Base-by-base conservation (phyloP, 2,888 invertebrate species). In the Gryllus longicercus region DNA sequence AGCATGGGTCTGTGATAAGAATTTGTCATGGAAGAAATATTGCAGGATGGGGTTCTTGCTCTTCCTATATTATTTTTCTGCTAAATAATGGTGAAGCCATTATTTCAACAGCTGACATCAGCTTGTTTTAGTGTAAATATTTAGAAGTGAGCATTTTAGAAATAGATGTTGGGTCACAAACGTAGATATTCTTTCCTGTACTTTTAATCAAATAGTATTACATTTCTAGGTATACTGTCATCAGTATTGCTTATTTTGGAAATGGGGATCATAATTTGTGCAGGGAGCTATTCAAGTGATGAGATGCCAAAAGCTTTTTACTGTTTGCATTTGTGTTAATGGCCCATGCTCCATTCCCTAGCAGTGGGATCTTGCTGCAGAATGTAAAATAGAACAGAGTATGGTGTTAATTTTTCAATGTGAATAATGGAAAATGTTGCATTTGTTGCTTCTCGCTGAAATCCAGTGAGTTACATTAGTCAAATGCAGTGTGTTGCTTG, bases 371-470 rank as follows among this genome's bases (percentile, higher is more conserved):
- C 63, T 63, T 63, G 63, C 63, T 63, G 63, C 63, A 63, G 63
- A 63, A 63, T 63, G 63, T 18, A 14, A 63, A 63, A n/a, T 63
- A 38, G 38, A 38, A 38, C 38, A 38, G 38, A 38, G 38, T 38
- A 38, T n/a, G n/a, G 63, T 63, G 63, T 63, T 63, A 18, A 14
- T 63, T 63, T 63, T n/a, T 63, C n/a, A n/a, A 18, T 63, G 63
- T n/a, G n/a, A 18, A n/a, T 63, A n/a, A 63, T 63, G 63, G n/a
- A 63, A 63, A 63, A 63, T 63, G 63, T 63, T 63, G 63, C 63
- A 63, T 63, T 63, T 63, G 63, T 63, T 63, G 63, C 16, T 63
- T 63, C 63, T 63, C 63, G n/a, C 63, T 63, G n/a, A 63, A n/a
- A 38, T 38, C 16, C 16, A 63, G 63, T 63, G 63, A 63, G 63